Base-by-base conservation (phyloP, 1,140 invertebrate genomes). In the Eriosoma lanigerum region DNA sequence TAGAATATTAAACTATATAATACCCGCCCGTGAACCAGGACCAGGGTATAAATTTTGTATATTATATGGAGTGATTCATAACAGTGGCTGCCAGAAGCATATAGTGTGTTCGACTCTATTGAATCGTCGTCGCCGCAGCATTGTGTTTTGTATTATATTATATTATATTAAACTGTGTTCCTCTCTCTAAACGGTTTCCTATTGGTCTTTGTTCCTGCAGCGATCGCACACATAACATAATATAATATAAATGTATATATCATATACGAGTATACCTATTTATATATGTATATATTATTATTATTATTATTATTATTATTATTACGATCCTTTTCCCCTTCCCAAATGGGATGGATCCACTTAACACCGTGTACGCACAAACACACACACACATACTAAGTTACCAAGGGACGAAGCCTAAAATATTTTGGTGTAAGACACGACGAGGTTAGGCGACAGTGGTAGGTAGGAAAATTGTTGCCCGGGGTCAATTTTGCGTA, bases 121-220 rank as follows among this genome's bases (percentile, higher is more conserved):
- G 75, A 78, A 78, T 48, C 54, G 75, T n/a, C 24, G 19, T 19
- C 52, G 32, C 73, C n/a, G 54, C 38, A 26, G 75, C 75, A 78
- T 78, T 78, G 75, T 78, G 56, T 78, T 78, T 60, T 78, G 72
- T 78, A 78, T 72, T 72, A 72, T 72, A 72, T 78, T 78, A 58
- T 78, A 78, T 72, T 72, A 72, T 72, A 72, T 78, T 78, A 58
- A 78, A 78, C 75, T 78, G 75, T 78, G 75, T 78, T 78, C 75
- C 54, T 62, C 75, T 58, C 75, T 78, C 38, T 78, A 78, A 78
- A 78, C 75, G 75, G 75, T 78, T 78, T 78, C 75, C 75, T 78
- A 78, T 78, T 78, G 75, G 75, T 32, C 75, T 78, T 78, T 78
- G 75, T 78, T 78, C 73, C n/a, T 29, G 19, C 24, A 38, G 10